Evolutionary conservation across 2,113 vertebrate genomes (phyloP), one percentile per base, ranked within the genome.

Genomic region (Canis aureus): DNA sequence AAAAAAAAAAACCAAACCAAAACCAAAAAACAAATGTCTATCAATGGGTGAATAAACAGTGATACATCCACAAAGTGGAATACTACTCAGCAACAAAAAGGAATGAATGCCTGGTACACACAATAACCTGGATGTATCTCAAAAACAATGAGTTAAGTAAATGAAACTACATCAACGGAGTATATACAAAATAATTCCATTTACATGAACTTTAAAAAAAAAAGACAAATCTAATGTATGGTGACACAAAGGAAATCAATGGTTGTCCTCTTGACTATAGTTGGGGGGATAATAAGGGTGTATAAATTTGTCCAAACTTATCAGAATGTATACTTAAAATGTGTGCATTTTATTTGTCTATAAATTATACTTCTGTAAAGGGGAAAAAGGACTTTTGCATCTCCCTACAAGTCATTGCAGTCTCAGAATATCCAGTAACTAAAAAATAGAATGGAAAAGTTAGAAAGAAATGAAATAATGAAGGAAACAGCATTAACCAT

Each of bases 391-490:
- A 19, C 59, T 9, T 20, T 55, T 73, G 8, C 8, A 76, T 12
- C 0, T 25, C 9, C 20, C 0, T 2, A 49, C 43, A 49, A 69
- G 5, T n/a, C 51, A 64, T 59, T 8, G 20, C 2, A 67, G 29
- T 76, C 49, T 80, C 51, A 69, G 17, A 93, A 93, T 67, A 85
- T 1, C 3, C 19, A 81, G 29, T 38, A 55, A 85, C 4, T 8
- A 19, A 83, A 87, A 91, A 86, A 82, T 49, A 74, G n/a, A 2
- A 93, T 66, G 8, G 8, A 85, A 82, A 89, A 19, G 11, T 55
- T 19, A 95, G 79, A 51, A 87, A 51, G 3, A 94, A 95, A 92
- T 86, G 11, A 91, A 74, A 95, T 57, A 43, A 95, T 66, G 53
- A 71, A 38, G 16, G 15, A 89, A 91, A 73, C 35, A 74, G 11